Evolutionary conservation across 2,888 invertebrate genomes (phyloP), one percentile per base, ranked within the genome.

Genomic region (Nesidiocoris tenuis): DNA sequence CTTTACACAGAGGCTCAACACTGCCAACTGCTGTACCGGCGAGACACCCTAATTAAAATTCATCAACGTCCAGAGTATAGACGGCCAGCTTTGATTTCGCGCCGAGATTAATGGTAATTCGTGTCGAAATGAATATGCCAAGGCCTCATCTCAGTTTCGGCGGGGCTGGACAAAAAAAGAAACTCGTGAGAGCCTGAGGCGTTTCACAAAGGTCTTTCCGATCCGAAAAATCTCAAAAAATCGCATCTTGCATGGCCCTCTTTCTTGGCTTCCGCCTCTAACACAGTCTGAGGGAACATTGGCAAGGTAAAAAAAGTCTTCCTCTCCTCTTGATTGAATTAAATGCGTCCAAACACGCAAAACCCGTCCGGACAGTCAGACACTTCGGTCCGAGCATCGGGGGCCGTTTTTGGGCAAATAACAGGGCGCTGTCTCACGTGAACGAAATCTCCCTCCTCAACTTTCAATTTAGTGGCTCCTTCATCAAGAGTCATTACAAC

Each of bases 261-360:
- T 17, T 57, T 25, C 63, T 18, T 21, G 24, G 17, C n/a, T n/a
- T n/a, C n/a, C n/a, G n/a, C n/a, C n/a, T n/a, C n/a, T n/a, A n/a
- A n/a, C n/a, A n/a, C n/a, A n/a, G n/a, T 2, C 22, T 12, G 39
- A 39, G 39, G n/a, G 39, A 39, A 7, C 39, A 39, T 39, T 39
- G 5, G 39, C 12, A 3, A 12, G 12, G 39, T 12, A 39, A 39
- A 39, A 39, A n/a, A 39, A 39, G 3, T 12, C 39, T 12, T 39
- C 39, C 12, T 39, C 39, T 39, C 39, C 39, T 3, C 39, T 75
- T 79, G 79, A 79, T 79, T 79, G 79, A 79, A 79, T 79, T 79
- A 79, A 79, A 79, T 78, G 77, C 76, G 75, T 54, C 61, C 68
- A 25, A 61, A 78, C 78, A 79, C 78, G 78, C 78, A 67, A 78